Evolutionary conservation across 2,888 invertebrate species (phyloP).

Genomic region (Apeira syringaria): DNA sequence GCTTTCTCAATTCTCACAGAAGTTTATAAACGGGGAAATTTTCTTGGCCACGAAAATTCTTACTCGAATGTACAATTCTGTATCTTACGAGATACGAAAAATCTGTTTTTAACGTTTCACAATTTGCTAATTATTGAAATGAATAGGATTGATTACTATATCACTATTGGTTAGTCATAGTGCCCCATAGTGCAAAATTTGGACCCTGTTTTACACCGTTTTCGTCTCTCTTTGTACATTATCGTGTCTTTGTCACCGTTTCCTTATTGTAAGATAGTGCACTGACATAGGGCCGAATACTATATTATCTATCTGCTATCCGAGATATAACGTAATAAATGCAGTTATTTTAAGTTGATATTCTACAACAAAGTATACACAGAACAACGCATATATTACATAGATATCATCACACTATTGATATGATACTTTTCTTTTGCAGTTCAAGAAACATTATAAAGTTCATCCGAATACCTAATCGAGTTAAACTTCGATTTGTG

Average conservation of each 20-base stretch:
- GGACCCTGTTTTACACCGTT: constrained; percentile 2
- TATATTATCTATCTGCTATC: constrained; percentile 4
- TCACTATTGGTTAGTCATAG: constrained; percentile 8
- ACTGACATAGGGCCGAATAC: constrained; percentile 11
- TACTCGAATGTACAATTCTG: constrained; percentile 13
- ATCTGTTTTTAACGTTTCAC: constrained; percentile 10
- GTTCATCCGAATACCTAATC: too few species aligned
- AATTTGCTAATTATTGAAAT: background rate
- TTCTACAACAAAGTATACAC: too few species aligned
- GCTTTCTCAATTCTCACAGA: constrained; percentile 12
- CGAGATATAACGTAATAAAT: too few species aligned
- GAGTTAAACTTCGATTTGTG: too few species aligned
- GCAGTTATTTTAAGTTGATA: too few species aligned
- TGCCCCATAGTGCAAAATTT: constrained; percentile 13
- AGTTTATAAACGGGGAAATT: background rate
- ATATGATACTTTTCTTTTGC: too few species aligned
- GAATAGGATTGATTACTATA: background rate
- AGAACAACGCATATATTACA: too few species aligned
- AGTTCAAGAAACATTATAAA: too few species aligned
- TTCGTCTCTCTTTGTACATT: constrained; percentile 10
- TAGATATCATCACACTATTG: too few species aligned
- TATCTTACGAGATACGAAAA: constrained; percentile 14
- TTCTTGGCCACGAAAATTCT: background rate
- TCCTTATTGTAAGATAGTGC: constrained; percentile 21
- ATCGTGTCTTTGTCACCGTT: constrained; percentile 12